Evolutionary conservation across 1,140 invertebrate genomes (phyloP).

Genomic region (Drosophila nannoptera): DNA sequence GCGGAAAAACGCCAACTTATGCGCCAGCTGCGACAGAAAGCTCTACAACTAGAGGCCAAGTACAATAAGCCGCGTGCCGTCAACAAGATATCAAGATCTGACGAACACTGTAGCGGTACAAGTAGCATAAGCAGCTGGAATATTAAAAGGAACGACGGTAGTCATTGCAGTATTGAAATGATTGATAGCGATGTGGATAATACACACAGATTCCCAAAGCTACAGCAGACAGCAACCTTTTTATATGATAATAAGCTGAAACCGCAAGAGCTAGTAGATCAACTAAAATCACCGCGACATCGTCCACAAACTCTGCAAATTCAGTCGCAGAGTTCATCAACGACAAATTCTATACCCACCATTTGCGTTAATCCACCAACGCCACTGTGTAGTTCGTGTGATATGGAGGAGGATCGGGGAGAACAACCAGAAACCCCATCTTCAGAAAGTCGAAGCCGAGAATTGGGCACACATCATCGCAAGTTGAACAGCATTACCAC

Average conservation of each 20-base stretch:
- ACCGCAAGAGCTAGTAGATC: background rate
- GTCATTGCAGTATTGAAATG: background rate
- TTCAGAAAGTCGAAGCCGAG: background rate
- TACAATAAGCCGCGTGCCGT: conserved; percentile 15
- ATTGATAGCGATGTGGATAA: conserved; percentile 25
- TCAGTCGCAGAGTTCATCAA: background rate
- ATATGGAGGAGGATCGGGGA: no score
- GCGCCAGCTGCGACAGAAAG: conserved; percentile 68
- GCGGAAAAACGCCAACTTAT: conserved; percentile 66
- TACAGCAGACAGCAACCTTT: conserved; percentile 53
- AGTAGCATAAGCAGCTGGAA: background rate
- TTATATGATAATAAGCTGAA: conserved; percentile 60
- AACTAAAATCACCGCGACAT: background rate
- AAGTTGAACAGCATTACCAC: conserved; percentile 53
- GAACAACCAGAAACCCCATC: background rate
- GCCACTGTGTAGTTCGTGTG: conserved; percentile 25
- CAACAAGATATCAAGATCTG: background rate
- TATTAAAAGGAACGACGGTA: conserved; percentile 5
- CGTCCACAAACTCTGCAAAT: conserved; percentile 41
- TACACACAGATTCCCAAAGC: conserved; percentile 13
- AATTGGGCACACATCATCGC: conserved; percentile 11
- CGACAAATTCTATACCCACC: conserved; percentile 36
- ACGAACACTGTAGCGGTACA: background rate
- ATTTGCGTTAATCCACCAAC: conserved; percentile 73
- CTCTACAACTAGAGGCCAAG: conserved; percentile 56